phyloP scores from a whole-genome alignment of 2,888 invertebrate species.

The Spodoptera picta region DNA sequence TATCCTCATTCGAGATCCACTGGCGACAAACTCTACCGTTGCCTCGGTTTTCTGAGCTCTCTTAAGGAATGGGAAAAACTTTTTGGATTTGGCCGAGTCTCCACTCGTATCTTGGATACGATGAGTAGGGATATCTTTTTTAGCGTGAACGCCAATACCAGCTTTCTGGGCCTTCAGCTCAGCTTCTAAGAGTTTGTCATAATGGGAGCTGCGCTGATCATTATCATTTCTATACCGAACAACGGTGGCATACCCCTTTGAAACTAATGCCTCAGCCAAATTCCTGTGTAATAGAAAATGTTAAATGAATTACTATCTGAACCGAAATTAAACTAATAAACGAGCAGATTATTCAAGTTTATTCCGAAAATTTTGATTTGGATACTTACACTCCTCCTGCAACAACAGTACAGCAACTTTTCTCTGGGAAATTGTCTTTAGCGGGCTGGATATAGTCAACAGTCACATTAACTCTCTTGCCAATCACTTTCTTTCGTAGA shows the following conservation, averaged over 20 bases:
- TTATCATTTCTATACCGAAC: conserved; percentile 98
- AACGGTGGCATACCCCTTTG: conserved; percentile 97
- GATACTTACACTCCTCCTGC: conserved; percentile 89
- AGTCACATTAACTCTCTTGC: conserved; percentile 97
- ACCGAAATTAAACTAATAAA: neutral
- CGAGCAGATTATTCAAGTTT: neutral
- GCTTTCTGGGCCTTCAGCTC: conserved; percentile 97
- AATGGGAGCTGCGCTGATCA: conserved; percentile 97
- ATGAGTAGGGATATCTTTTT: conserved; percentile 95
- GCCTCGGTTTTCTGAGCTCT: conserved; percentile 96
- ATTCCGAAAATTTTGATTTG: neutral
- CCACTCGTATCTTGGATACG: conserved; percentile 96
- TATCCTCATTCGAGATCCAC: conserved; percentile 97
- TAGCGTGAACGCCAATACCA: conserved; percentile 93
- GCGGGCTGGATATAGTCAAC: conserved; percentile 99
- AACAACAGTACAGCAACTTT: conserved; percentile 97
- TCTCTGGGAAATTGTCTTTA: conserved; percentile 97
- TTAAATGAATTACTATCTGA: conserved; percentile 4
- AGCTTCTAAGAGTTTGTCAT: conserved; percentile 97
- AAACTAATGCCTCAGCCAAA: conserved; percentile 97
- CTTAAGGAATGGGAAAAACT: conserved; percentile 97
- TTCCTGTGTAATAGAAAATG: conserved; percentile 89
- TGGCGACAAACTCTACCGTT: conserved; percentile 98
- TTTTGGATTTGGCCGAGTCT: conserved; percentile 94
- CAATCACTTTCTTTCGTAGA: conserved; percentile 97